Evolutionary conservation across 2,888 invertebrate species (phyloP).

Genomic region (Callosobruchus maculatus): DNA sequence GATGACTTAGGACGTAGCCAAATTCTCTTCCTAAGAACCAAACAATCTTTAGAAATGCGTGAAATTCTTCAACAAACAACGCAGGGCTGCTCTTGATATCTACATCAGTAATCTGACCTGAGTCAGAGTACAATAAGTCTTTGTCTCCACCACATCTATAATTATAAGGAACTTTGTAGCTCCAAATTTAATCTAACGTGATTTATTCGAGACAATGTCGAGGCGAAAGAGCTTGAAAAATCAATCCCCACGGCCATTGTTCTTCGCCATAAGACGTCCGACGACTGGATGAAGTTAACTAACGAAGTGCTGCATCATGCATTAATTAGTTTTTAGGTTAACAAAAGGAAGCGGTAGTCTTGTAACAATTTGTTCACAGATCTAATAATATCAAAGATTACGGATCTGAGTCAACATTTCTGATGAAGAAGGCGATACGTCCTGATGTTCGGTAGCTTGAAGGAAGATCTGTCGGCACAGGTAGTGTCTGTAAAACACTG

Average conservation of each 20-base stretch:
- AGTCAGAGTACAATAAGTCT: background rate
- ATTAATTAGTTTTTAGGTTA: background rate
- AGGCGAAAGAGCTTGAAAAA: background rate
- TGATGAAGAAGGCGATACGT: background rate
- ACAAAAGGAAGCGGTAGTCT: background rate
- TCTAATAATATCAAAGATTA: background rate
- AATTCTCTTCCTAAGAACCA: too few relatives aligned
- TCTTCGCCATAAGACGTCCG: background rate
- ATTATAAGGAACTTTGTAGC: background rate
- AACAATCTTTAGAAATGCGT: too few relatives aligned
- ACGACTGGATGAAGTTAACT: background rate
- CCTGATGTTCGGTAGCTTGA: background rate
- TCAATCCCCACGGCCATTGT: background rate
- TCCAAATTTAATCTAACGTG: background rate
- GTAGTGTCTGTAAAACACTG: too few relatives aligned
- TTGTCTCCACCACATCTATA: background rate
- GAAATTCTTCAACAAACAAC: too few relatives aligned
- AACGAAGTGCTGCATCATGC: background rate
- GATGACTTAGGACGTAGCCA: too few relatives aligned
- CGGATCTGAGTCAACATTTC: background rate
- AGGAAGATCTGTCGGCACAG: too few relatives aligned
- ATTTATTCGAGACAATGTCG: background rate
- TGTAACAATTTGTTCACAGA: background rate
- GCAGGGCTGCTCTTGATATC: background rate
- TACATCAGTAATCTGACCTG: background rate